Percentiles rank a stretch among this genome's conserved stretches.
phyloP scores from a whole-genome alignment of 1,140 invertebrate genomes.

The Chionoecetes opilio region DNA sequence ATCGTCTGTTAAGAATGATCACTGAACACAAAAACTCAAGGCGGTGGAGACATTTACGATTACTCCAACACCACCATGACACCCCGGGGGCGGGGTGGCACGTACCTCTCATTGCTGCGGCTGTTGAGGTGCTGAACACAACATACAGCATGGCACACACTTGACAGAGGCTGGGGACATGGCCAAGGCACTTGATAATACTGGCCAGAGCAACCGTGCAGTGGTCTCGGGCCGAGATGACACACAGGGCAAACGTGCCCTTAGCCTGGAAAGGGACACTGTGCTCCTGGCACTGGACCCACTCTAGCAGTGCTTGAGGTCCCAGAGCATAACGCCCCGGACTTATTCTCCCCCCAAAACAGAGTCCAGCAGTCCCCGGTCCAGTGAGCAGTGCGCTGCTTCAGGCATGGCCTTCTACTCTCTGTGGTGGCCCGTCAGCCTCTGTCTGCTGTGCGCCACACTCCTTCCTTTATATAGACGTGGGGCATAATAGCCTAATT shows the following conservation, averaged over 20 bases:
- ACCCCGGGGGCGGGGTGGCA: not conserved
- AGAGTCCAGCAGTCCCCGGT: not conserved
- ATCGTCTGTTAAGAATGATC: not conserved
- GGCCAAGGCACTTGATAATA: not conserved
- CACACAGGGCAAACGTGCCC: not conserved
- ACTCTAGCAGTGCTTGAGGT: not conserved
- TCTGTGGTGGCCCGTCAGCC: not conserved
- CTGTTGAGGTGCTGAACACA: not conserved
- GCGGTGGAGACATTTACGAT: not conserved
- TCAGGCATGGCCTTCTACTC: constrained; percentile 10
- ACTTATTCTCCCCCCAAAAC: not conserved
- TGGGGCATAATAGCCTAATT: constrained; percentile 47
- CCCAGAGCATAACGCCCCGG: not conserved
- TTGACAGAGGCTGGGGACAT: not conserved
- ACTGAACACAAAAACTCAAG: not conserved
- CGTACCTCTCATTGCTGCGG: not conserved
- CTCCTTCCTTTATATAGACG: not conserved
- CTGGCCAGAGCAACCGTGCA: not conserved
- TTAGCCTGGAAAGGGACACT: not conserved
- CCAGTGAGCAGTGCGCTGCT: not conserved
- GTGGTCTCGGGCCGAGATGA: not conserved
- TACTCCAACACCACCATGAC: not conserved
- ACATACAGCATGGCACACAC: not conserved
- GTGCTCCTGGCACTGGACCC: not conserved
- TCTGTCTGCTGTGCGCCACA: constrained; percentile 5